Evolutionary conservation across 2,113 vertebrate species (phyloP), one percentile per base, ranked within the genome.

Genomic region (Scalopus aquaticus): DNA sequence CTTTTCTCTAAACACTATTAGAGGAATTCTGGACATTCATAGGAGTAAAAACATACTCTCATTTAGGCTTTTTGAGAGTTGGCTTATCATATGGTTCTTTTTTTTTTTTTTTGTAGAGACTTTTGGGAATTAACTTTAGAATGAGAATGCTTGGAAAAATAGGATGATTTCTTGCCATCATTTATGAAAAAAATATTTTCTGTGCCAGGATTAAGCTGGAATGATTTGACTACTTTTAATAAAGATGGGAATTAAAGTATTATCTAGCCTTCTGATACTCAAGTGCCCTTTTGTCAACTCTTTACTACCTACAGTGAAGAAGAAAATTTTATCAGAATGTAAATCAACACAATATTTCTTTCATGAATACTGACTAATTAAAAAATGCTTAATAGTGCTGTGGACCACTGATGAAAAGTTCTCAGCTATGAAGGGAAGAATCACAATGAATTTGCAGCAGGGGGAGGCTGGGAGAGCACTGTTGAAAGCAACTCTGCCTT

Each of bases 41-140:
- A 78, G 35, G 46, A 83, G 65, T 90, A 44, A 49, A 79, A 26
- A 80, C 19, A 28, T 49, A 30, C 58, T 58, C 39, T 20, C 9
- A 49, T 82, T 88, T 93, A 65, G 54, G 17, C 79, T 88, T 93
- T 89, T 28, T 79, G 37, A 89, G 46, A 73, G 64, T 77, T 93
- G 64, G 26, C n/a, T 73, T 9, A 72, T 67, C 19, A 65, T 42
- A 80, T 49, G 8, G 10, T 49, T n/a, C n/a, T n/a, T 44, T 44
- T 44, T 44, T 6, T 44, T 44, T 54, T 74, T 74, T 88, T 92
- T 77, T 24, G 22, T 46, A 73, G 32, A 73, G 44, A 54, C 20
- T 76, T 92, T 78, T 56, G 56, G 26, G 56, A 42, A n/a, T 67
- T 67, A 46, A 72, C 24, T 51, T 94, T 80, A 79, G 39, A 65